Evolutionary conservation across 2,113 vertebrate genomes (phyloP).

Genomic region (Pachycephala philippinensis): DNA sequence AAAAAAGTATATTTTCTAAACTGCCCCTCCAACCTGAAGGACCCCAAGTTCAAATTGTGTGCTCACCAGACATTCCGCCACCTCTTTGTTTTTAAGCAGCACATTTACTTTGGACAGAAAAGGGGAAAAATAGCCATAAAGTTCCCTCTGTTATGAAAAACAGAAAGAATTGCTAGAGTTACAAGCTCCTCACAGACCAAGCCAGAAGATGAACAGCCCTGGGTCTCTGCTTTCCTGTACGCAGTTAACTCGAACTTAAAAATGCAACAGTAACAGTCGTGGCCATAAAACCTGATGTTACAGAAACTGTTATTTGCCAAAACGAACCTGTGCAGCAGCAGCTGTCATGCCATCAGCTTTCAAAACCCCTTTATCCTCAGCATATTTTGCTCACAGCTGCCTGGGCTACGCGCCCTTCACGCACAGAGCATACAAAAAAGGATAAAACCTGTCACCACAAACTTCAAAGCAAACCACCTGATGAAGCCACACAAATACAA

Average conservation of each 20-base stretch:
- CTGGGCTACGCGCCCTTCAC: background rate
- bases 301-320: background rate
- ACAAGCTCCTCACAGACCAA: background rate
- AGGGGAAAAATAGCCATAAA: background rate
- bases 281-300: constrained; percentile 8
- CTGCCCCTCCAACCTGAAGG: background rate
- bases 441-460: background rate
- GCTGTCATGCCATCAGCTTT: background rate
- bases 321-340: background rate
- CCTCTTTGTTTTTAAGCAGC: constrained; percentile 38
- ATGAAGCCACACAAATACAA: background rate
- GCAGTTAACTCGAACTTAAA: background rate
- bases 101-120: constrained; percentile 31
- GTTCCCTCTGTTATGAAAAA: constrained; percentile 54
- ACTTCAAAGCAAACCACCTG: background rate
- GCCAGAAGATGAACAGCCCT: constrained; percentile 27
- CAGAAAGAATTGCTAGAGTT: constrained; percentile 57
- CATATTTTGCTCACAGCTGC: background rate
- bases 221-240: background rate
- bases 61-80: background rate
- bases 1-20: background rate
- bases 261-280: background rate
- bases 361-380: background rate
- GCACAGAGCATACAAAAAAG: background rate
- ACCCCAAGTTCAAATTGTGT: background rate